These are phyloP conservation scores for Lithosia quadra DNA, from an alignment of 2,888 invertebrate genomes.

Conservation along the genomic window DNA sequence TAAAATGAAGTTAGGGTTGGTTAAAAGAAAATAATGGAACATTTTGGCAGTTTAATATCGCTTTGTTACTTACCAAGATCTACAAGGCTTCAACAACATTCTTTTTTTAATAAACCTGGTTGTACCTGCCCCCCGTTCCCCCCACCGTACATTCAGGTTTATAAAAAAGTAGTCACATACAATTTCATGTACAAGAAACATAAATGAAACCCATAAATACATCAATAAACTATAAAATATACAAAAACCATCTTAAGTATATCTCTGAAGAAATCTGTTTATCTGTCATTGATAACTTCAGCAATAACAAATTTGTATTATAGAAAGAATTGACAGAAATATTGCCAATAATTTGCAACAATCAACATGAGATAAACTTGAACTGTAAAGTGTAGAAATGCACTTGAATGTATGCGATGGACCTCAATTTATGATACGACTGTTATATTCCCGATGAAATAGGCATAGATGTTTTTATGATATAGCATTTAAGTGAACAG, in stretches of 20 bases:
- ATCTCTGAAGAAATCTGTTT: too few species aligned
- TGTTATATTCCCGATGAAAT: neutral
- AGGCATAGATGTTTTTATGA: neutral
- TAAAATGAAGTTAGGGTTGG: neutral
- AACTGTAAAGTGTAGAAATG: conserved; percentile 61
- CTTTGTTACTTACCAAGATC: too few species aligned
- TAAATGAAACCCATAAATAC: neutral
- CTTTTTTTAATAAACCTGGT: too few species aligned
- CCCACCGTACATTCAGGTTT: too few species aligned
- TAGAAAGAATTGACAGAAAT: conserved; percentile 52
- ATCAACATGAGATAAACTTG: conserved; percentile 71
- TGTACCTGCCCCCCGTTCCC: too few species aligned
- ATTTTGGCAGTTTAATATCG: neutral
- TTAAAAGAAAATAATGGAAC: neutral
- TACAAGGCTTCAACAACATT: too few species aligned
- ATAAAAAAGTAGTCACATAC: too few species aligned
- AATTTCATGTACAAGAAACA: conserved; percentile 14
- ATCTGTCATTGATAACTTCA: neutral
- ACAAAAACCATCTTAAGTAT: too few species aligned
- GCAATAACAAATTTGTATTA: conserved; percentile 32
- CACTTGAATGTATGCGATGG: conserved; percentile 38
- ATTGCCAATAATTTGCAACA: conserved; percentile 71
- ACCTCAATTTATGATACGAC: conserved; percentile 3
- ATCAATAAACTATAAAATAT: too few species aligned
- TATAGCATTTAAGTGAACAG: neutral